These are phyloP conservation scores for Paragorgia papillata DNA, from an alignment of 92 coral and sea anemone species.

Conservation along the genomic window DNA sequence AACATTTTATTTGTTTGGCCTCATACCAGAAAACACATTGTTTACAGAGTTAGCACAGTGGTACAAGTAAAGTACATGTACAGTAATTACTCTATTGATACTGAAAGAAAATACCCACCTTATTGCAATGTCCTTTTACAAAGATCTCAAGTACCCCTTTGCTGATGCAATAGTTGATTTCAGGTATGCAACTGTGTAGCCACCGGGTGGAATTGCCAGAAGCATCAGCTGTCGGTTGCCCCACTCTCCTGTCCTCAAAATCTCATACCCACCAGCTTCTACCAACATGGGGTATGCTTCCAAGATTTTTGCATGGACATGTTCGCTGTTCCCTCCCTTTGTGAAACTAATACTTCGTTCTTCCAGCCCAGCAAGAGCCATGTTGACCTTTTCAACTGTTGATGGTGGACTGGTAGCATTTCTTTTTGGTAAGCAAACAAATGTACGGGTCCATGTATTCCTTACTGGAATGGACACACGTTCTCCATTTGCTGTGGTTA, in stretches of 20 bases:
- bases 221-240: slow-evolving; percentile 34
- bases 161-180: slow-evolving; percentile 50
- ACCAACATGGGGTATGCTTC: slow-evolving; percentile 41
- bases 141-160: slow-evolving; percentile 49
- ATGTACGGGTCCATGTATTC: background rate
- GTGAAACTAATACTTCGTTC: slow-evolving; percentile 30
- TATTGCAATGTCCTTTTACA: slow-evolving; percentile 42
- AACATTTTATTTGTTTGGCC: too few relatives aligned
- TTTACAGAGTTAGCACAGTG: too few relatives aligned
- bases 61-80: too few relatives aligned
- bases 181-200: slow-evolving; percentile 46
- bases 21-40: too few relatives aligned
- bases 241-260: slow-evolving; percentile 41
- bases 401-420: slow-evolving; percentile 38
- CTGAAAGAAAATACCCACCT: slow-evolving; percentile 5
- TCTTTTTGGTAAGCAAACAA: slow-evolving; percentile 23
- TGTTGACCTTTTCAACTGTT: slow-evolving; percentile 34
- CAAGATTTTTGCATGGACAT: slow-evolving; percentile 35
- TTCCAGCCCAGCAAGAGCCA: slow-evolving; percentile 39
- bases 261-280: slow-evolving; percentile 48
- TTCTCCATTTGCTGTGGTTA: slow-evolving; percentile 29
- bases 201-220: slow-evolving; percentile 50
- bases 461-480: too few relatives aligned
- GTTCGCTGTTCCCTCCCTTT: slow-evolving; percentile 45
- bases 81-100: too few relatives aligned